These are phyloP conservation scores for Propithecus coquereli DNA, from an alignment of 2,113 vertebrate species.

Conservation along the genomic window DNA sequence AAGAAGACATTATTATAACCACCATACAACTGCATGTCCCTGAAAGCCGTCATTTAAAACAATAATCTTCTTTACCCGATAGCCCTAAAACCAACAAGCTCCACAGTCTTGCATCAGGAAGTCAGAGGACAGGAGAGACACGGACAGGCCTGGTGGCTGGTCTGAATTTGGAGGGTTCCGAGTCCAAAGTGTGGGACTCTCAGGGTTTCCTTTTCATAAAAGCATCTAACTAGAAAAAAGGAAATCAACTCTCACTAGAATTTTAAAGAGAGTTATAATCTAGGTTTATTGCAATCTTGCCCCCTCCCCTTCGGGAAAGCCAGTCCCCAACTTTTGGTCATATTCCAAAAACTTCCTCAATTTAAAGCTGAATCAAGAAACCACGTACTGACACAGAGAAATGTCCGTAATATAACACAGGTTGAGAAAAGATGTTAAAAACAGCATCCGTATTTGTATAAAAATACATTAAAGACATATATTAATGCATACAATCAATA, in stretches of 20 bases:
- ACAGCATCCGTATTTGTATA: background rate
- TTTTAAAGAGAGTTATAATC: background rate
- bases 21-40: no score
- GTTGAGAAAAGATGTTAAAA: background rate
- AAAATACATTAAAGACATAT: background rate
- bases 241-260: background rate
- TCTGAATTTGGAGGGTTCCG: background rate
- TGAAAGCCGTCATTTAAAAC: background rate
- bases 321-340: background rate
- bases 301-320: background rate
- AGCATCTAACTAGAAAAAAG: background rate
- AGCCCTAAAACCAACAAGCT: background rate
- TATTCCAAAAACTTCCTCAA: background rate
- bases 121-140: background rate
- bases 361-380: background rate
- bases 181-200: background rate
- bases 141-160: rapidly evolving
- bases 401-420: background rate
- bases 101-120: background rate
- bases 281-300: background rate
- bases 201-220: background rate
- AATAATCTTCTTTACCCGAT: background rate
- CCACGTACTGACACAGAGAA: background rate
- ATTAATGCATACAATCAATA: background rate
- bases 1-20: background rate